Evolutionary conservation across 1,140 invertebrate genomes (phyloP).

Genomic region (Lerema accius): DNA sequence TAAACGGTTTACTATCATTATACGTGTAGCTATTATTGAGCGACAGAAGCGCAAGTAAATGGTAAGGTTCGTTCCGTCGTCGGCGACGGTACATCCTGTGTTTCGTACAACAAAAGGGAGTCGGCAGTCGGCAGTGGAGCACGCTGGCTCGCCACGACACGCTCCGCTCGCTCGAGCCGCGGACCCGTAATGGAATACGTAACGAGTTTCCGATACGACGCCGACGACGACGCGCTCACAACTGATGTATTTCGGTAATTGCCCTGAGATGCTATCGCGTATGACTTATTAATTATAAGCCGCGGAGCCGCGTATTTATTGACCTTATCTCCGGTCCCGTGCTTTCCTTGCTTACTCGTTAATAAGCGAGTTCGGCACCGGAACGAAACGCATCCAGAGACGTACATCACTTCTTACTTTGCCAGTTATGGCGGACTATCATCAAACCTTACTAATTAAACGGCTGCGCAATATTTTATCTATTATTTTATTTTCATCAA

Average conservation of each 20-base stretch:
- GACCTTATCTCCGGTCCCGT: slow-evolving; percentile 74
- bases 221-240: slow-evolving; percentile 39
- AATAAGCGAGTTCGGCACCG: slow-evolving; percentile 56
- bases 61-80: neutral
- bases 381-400: slow-evolving; percentile 46
- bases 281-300: slow-evolving; percentile 69
- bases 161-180: slow-evolving; percentile 20
- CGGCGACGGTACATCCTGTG: neutral
- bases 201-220: slow-evolving; percentile 43
- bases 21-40: neutral
- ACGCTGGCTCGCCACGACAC: slow-evolving; percentile 22
- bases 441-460: slow-evolving; percentile 8
- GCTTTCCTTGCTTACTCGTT: slow-evolving; percentile 52
- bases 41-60: neutral
- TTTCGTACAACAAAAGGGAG: slow-evolving; percentile 2
- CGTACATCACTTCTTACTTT: slow-evolving; percentile 19
- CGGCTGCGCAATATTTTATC: slow-evolving; percentile 5
- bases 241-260: slow-evolving; percentile 60
- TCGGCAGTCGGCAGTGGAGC: neutral
- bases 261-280: slow-evolving; percentile 51
- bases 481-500: slow-evolving; percentile 16
- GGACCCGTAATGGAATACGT: slow-evolving; percentile 49
- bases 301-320: slow-evolving; percentile 64
- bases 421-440: slow-evolving; percentile 6
- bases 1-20: too few species aligned